Percentiles rank a stretch among this genome's conserved stretches.
Conservation (phyloP, 2,888 invertebrate genomes). For the Troilus luridus region DNA sequence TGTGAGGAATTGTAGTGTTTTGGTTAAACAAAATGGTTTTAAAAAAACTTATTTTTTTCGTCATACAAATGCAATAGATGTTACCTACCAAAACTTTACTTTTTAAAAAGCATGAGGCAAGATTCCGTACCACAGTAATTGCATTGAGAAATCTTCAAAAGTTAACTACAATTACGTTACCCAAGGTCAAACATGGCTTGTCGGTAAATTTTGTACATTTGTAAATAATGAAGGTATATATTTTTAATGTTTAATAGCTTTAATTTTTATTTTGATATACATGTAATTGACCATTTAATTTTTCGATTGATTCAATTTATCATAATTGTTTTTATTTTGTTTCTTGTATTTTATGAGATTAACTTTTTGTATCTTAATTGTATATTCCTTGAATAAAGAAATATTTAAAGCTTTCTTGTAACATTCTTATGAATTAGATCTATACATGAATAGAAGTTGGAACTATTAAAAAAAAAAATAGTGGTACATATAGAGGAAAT, state of each 20-base stretch:
- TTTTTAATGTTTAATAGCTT: neutral
- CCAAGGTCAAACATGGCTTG: neutral
- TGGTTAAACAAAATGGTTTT: neutral
- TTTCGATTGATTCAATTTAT: neutral
- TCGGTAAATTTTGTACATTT: conserved; percentile 5
- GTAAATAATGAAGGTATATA: neutral
- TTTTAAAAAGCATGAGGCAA: neutral
- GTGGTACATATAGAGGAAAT: too few relatives aligned
- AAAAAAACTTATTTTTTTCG: neutral
- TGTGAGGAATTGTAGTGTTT: neutral
- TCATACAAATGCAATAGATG: neutral
- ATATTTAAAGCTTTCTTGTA: too few relatives aligned
- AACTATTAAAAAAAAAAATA: too few relatives aligned
- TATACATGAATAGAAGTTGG: too few relatives aligned
- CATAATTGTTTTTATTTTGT: neutral
- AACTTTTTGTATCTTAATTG: too few relatives aligned
- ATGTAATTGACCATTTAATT: neutral
- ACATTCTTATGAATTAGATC: too few relatives aligned
- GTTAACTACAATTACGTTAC: neutral
- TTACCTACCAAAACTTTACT: neutral
- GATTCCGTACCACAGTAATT: neutral
- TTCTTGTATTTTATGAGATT: too few relatives aligned
- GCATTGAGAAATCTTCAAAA: neutral
- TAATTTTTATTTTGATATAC: too few relatives aligned
- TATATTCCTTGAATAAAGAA: too few relatives aligned